phyloP scores from a whole-genome alignment of 2,797 vertebrate genomes.

The Sebastes oblongus region DNA sequence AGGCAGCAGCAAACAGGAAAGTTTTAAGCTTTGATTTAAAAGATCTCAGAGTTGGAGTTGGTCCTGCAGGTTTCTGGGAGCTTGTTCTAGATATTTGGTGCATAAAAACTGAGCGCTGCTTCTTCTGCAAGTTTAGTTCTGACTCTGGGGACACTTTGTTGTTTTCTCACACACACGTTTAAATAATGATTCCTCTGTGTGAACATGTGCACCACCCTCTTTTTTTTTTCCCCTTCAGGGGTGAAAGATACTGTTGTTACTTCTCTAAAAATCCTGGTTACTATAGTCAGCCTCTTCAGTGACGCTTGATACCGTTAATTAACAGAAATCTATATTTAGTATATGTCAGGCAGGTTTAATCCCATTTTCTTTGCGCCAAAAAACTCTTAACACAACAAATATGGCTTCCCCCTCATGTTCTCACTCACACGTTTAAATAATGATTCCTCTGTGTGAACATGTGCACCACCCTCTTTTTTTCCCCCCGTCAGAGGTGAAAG shows the following conservation, averaged over 20 bases:
- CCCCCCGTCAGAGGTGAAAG: slow-evolving; percentile 46
- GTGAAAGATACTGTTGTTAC: slow-evolving; percentile 69
- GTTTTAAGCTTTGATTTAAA: too few species aligned
- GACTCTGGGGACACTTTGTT: too few species aligned
- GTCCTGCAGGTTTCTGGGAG: too few species aligned
- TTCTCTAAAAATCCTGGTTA: slow-evolving; percentile 48
- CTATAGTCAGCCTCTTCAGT: background rate
- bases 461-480: slow-evolving; percentile 22
- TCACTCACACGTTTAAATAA: slow-evolving; percentile 44
- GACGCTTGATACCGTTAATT: background rate
- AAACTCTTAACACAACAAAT: slow-evolving; percentile 15
- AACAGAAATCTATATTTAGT: slow-evolving; percentile 59
- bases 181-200: slow-evolving; percentile 65
- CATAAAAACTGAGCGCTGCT: too few species aligned
- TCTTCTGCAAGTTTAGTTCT: too few species aligned
- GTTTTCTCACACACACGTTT: slow-evolving; percentile 18
- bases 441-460: slow-evolving; percentile 58
- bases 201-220: slow-evolving; percentile 32
- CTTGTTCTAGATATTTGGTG: too few species aligned
- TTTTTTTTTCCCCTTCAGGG: background rate
- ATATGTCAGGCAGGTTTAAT: slow-evolving; percentile 44
- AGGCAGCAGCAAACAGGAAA: too few species aligned
- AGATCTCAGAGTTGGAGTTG: too few species aligned
- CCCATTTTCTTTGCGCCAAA: slow-evolving; percentile 42
- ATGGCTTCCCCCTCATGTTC: slow-evolving; percentile 19